Conservation (phyloP, 2,113 vertebrate genomes). For the Thryonomys swinderianus region DNA sequence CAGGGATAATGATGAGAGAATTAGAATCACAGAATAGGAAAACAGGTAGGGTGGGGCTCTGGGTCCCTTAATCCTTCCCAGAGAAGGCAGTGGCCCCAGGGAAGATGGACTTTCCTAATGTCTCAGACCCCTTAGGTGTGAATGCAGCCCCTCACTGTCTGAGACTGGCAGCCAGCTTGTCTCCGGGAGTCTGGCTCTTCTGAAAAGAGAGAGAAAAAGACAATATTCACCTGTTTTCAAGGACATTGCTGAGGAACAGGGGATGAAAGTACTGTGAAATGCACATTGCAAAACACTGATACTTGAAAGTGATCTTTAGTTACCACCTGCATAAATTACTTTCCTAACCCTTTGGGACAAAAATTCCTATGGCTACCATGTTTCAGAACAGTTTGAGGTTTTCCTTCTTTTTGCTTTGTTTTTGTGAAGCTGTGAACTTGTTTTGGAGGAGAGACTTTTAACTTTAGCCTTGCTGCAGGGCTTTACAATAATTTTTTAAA, state of each 20-base stretch:
- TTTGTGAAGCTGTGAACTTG: conserved; percentile 55
- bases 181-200: neutral
- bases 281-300: neutral
- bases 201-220: neutral
- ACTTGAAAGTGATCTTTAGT: conserved; percentile 50
- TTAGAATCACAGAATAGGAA: neutral
- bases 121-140: neutral
- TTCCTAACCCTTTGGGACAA: conserved; percentile 55
- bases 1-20: neutral
- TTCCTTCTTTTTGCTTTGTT: conserved; percentile 60
- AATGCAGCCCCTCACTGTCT: neutral
- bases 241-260: neutral
- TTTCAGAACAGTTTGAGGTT: conserved; percentile 66
- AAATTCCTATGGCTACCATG: conserved; percentile 70
- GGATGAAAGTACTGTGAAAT: neutral
- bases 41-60: neutral
- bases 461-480: conserved; percentile 39
- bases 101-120: neutral
- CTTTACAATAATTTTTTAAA: conserved; percentile 43
- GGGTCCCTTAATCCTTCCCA: conserved; percentile 16
- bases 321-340: conserved; percentile 67
- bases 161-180: neutral
- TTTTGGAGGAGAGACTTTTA: conserved; percentile 45
- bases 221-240: conserved; percentile 51
- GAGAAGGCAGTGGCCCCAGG: neutral